Evolutionary conservation across 2,797 vertebrate genomes (phyloP), one percentile per base, ranked within the genome.

Genomic region (Pitangus sulphuratus): DNA sequence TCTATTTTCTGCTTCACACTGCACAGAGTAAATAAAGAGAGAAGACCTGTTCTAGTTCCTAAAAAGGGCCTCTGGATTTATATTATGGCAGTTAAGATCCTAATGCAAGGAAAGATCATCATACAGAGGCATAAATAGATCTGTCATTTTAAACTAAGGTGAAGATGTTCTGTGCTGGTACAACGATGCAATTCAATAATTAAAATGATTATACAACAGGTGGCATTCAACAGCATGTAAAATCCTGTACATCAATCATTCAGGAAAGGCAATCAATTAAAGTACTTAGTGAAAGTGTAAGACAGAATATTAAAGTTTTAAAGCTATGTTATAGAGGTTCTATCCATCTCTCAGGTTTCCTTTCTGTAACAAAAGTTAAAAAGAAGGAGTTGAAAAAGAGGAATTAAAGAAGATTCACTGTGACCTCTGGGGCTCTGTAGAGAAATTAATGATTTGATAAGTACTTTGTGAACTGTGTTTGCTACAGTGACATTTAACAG

Each of bases 201-300:
- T 96, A 96, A 97, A 97, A 93, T 95, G 14, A 96, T 96, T 97
- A 94, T 70, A 80, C 90, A 97, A 84, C 93, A 97, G 87, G 96
- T 97, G 97, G 95, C 54, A 81, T 90, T 93, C 90, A 93, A 77
- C 89, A 95, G 45, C 85, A 87, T 42, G 57, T 95, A 91, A 95
- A 97, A 96, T 87, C 62, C 69, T 91, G 77, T 54, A 83, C 77
- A 95, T 97, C 93, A 97, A 45, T 97, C 62, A 37, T 81, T 96
- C 40, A 95, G 95, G 84, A 97, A 94, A 61, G 74, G 76, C 64
- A 97, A 94, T 90, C 84, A 96, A 64, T 95, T 96, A 97, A 96
- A 88, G 50, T 83, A 90, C 57, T 95, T 93, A 96, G 57, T 84
- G 82, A 91, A 95, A 96, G 65, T 58, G 42, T 79, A 72, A 79